These are phyloP conservation scores for Sebastes itinus DNA, from an alignment of 2,797 vertebrate genomes.

Conservation along the genomic window DNA sequence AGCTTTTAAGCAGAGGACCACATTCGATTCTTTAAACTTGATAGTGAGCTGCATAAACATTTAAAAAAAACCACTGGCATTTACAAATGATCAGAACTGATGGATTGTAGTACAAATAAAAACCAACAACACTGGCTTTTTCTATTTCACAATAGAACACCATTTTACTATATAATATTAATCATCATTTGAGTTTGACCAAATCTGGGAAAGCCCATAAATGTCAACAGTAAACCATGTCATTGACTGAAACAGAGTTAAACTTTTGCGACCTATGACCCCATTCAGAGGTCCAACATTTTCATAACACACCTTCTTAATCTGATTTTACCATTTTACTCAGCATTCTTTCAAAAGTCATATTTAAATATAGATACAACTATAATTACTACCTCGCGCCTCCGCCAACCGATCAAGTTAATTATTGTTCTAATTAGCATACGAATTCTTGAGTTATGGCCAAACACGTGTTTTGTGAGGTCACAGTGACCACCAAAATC, in stretches of 20 bases:
- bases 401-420: too few relatives aligned
- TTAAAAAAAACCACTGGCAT: not conserved
- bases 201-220: not conserved
- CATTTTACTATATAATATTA: not conserved
- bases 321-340: not conserved
- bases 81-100: not conserved
- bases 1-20: not conserved
- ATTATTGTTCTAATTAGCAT: too few relatives aligned
- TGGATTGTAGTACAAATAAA: not conserved
- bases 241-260: not conserved
- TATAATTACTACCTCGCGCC: too few relatives aligned
- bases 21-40: slow-evolving; percentile 20
- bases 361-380: too few relatives aligned
- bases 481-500: too few relatives aligned
- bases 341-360: not conserved
- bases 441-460: too few relatives aligned
- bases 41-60: not conserved
- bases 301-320: not conserved
- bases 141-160: not conserved
- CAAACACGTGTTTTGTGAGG: too few relatives aligned
- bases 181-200: not conserved
- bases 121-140: not conserved
- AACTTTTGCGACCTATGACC: not conserved
- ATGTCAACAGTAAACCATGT: not conserved
- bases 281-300: not conserved